Percentiles rank a stretch among this genome's conserved stretches.
Conservation (phyloP, 2,888 invertebrate species). For the Tipula vernalis region DNA sequence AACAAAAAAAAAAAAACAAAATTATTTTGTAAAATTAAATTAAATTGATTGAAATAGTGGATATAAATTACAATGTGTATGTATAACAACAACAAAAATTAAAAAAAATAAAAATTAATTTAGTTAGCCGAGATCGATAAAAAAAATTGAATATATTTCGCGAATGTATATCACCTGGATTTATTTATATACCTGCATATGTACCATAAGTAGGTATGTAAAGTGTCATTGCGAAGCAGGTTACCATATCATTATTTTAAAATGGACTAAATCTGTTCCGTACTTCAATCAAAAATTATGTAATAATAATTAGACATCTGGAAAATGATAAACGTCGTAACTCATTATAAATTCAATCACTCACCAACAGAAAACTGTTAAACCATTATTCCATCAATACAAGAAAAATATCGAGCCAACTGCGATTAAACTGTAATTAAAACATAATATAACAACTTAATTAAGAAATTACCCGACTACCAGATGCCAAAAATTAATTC, state of each 20-base stretch:
- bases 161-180: background rate
- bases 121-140: background rate
- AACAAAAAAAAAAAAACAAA: background rate
- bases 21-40: background rate
- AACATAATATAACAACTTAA: background rate
- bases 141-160: background rate
- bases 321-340: background rate
- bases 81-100: background rate
- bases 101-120: background rate
- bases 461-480: background rate
- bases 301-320: background rate
- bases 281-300: background rate
- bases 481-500: constrained; percentile 4
- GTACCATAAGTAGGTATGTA: background rate
- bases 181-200: background rate
- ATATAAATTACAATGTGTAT: background rate
- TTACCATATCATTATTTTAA: background rate
- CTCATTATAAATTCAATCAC: background rate
- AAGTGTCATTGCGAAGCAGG: background rate
- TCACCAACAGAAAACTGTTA: background rate
- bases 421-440: background rate
- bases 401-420: background rate
- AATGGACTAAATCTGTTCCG: background rate
- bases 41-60: background rate
- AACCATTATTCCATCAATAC: background rate